Percentiles rank a stretch among this genome's conserved stretches.
Conservation (phyloP, 2,888 invertebrate species). For the Chrysodeixis includens region DNA sequence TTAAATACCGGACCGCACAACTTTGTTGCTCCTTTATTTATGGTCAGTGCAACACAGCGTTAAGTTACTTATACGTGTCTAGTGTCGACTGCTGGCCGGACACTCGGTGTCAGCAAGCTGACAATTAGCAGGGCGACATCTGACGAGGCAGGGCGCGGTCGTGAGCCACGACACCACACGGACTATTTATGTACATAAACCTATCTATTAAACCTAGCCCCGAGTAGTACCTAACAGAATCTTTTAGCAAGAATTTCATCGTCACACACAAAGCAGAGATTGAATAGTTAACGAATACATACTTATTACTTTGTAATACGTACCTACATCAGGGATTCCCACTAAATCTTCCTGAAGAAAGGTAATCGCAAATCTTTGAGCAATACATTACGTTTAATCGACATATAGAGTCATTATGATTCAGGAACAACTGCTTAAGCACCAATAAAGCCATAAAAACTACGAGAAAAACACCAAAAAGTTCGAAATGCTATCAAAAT, state of each 20-base stretch:
- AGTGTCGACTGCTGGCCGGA: slow-evolving; percentile 52
- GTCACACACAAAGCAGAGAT: background rate
- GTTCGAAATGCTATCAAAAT: slow-evolving; percentile 72
- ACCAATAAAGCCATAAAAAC: slow-evolving; percentile 63
- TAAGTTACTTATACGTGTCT: slow-evolving; percentile 51
- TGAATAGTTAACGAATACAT: slow-evolving; percentile 1
- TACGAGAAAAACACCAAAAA: slow-evolving; percentile 66
- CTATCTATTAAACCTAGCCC: slow-evolving; percentile 23
- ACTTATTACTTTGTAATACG: slow-evolving; percentile 5
- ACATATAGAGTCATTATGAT: slow-evolving; percentile 59
- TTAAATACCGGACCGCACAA: slow-evolving; percentile 41
- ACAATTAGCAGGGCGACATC: slow-evolving; percentile 63
- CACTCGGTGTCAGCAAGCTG: slow-evolving; percentile 60
- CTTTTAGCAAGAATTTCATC: slow-evolving; percentile 26
- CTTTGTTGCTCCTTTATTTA: slow-evolving; percentile 51
- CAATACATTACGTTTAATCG: slow-evolving; percentile 58
- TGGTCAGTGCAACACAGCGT: slow-evolving; percentile 31
- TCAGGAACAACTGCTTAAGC: slow-evolving; percentile 61
- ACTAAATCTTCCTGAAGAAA: slow-evolving; percentile 30
- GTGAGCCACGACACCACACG: slow-evolving; percentile 64
- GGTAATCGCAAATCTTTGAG: slow-evolving; percentile 48
- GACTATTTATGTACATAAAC: slow-evolving; percentile 46
- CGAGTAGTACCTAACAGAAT: slow-evolving; percentile 41
- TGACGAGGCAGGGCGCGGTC: slow-evolving; percentile 58
- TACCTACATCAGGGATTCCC: slow-evolving; percentile 5